Evolutionary conservation across 2,797 vertebrate genomes (phyloP), one percentile per base, ranked within the genome.

Genomic region (Sebastes baramenuke): DNA sequence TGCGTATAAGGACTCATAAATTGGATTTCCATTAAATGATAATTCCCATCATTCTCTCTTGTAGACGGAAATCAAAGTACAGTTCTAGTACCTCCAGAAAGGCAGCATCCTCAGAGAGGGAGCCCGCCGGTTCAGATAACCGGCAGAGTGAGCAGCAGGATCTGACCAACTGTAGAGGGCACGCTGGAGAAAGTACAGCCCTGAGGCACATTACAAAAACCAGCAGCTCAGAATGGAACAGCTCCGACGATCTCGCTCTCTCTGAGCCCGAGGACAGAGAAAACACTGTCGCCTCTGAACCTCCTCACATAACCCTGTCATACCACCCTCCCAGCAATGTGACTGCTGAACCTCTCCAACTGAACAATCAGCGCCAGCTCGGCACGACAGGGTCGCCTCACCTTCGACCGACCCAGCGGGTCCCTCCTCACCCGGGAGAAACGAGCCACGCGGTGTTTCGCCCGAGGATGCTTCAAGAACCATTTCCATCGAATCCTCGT

Each of bases 181-280:
- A 91, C 61, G 27, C 72, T 24, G 89, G 87, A 55, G 95, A 95
- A 73, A 91, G 88, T 79, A 75, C 92, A 8, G 75, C 90, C 55
- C 86, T 88, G 54, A 92, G 93, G 81, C 92, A 91, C 67, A 84
- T 95, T n/a, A 79, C 91, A 18, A 96, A 96, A 91, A 96, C 95
- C 90, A 95, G 95, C 88, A 96, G 95, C 87, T 96, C 95, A 1
- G 96, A 96, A 67, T 96, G 95, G 94, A 96, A 96, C 94, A 96
- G 95, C 92, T 96, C 96, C 0, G 95, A 96, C 6, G 95, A 96
- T 79, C 94, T 95, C 0, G 95, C 91, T 29, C 93, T 95, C 4
- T 96, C 95, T 0, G 96, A 96, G 84, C 92, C 94, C 1, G 96
- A 96, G 85, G 96, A 96, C 88, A 92, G 95, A 89, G 96, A 96